Evolutionary conservation across 2,797 vertebrate species (phyloP).

Genomic region (Spinus pinus): DNA sequence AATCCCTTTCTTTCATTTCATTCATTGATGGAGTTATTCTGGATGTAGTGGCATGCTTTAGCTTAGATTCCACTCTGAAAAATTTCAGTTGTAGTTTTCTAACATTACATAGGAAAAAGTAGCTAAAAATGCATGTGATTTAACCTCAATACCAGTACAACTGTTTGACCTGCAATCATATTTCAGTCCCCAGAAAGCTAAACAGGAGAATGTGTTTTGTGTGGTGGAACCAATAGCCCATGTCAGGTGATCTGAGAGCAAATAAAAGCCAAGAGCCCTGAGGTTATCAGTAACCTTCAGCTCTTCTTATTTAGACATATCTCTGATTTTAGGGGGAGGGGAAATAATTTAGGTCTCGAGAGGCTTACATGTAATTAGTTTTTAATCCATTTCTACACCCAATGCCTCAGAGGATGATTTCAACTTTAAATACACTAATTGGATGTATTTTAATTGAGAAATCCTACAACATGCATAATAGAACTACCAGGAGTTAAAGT

Average conservation of each 20-base stretch:
- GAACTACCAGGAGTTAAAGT: neutral
- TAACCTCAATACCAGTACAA: neutral
- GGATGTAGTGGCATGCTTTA: neutral
- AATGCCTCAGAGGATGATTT: constrained; percentile 7
- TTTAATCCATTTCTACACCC: constrained; percentile 12
- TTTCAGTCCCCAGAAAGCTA: neutral
- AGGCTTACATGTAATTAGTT: constrained; percentile 16
- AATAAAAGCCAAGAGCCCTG: neutral
- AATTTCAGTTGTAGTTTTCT: neutral
- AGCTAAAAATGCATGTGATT: neutral
- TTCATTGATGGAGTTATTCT: neutral
- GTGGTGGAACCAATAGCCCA: neutral
- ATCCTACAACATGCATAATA: neutral
- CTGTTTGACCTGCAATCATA: neutral
- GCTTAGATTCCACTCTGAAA: neutral
- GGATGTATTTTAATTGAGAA: constrained; percentile 25
- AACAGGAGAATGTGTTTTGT: neutral
- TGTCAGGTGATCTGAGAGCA: neutral
- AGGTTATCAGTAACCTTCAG: constrained; percentile 17
- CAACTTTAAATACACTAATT: constrained; percentile 48
- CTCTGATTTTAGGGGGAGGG: constrained; percentile 34
- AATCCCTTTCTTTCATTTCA: neutral
- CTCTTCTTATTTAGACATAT: neutral
- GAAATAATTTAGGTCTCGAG: neutral
- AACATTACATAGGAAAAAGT: neutral